A percentile compares a stretch with the other conserved stretches of the same genome.
Evolutionary conservation across 1,140 invertebrate genomes (phyloP).

Genomic region (Armadillidium nasatum): DNA sequence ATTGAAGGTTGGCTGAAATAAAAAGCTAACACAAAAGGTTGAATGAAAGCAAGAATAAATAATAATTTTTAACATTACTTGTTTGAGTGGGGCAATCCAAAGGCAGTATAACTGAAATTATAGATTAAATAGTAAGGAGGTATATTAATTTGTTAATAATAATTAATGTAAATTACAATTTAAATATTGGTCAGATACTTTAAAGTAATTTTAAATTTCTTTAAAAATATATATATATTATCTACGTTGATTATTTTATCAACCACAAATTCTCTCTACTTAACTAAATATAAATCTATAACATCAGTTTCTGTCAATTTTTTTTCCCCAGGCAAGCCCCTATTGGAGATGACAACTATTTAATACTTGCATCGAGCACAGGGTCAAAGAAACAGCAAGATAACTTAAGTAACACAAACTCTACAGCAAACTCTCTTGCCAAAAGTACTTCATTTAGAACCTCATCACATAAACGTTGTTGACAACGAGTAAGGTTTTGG

Average conservation of each 20-base stretch:
- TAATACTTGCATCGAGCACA: slow-evolving; percentile 53
- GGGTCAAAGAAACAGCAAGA: slow-evolving; percentile 4
- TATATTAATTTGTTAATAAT: background rate
- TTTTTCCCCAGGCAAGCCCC: slow-evolving; percentile 66
- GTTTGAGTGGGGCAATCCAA: too few species aligned
- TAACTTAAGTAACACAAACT: too few species aligned
- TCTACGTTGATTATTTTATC: background rate
- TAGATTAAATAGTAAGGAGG: too few species aligned
- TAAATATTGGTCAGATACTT: background rate
- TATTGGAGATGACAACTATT: slow-evolving; percentile 81
- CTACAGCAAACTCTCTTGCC: background rate
- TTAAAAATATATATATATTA: background rate
- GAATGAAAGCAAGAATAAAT: too few species aligned
- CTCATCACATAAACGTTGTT: background rate
- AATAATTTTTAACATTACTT: too few species aligned
- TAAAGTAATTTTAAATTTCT: background rate
- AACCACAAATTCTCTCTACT: background rate
- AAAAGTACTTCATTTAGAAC: background rate
- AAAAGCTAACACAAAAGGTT: too few species aligned
- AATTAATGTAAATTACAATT: too few species aligned
- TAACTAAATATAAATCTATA: background rate
- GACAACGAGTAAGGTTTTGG: background rate
- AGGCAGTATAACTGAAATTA: too few species aligned
- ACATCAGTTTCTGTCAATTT: slow-evolving; percentile 29
- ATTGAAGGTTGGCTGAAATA: too few species aligned